Conservation (phyloP, 2,888 invertebrate genomes). For the Malachius bipustulatus region DNA sequence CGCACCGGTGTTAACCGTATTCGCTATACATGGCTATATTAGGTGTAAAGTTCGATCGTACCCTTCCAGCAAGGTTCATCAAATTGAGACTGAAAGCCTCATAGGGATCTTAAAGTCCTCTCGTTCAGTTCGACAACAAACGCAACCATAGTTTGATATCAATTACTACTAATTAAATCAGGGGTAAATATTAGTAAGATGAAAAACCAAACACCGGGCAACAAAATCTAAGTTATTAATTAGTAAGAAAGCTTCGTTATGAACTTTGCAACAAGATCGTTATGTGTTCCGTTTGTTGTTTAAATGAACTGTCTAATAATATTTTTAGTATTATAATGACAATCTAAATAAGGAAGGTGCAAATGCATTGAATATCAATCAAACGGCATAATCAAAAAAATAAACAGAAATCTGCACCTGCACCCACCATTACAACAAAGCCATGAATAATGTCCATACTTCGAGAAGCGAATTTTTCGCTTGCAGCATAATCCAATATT, state of each 20-base stretch:
- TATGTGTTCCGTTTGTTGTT: constrained; percentile 20
- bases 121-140: constrained; percentile 22
- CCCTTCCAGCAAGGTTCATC: constrained; percentile 34
- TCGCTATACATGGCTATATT: constrained; percentile 1
- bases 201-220: background rate
- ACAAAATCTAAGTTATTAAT: background rate
- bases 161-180: too few species aligned
- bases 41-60: constrained; percentile 19
- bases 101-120: constrained; percentile 29
- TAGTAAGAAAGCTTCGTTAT: background rate
- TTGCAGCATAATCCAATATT: constrained; percentile 18
- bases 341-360: constrained; percentile 24
- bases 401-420: constrained; percentile 18
- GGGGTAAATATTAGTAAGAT: background rate
- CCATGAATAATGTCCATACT: constrained; percentile 20
- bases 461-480: constrained; percentile 16
- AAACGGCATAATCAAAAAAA: constrained; percentile 9
- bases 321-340: constrained; percentile 21
- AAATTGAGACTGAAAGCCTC: constrained; percentile 28
- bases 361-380: constrained; percentile 6
- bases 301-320: constrained; percentile 19
- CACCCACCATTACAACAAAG: constrained; percentile 28
- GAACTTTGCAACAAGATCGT: background rate
- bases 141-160: constrained; percentile 10
- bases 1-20: constrained; percentile 1